Percentiles rank a stretch among this genome's conserved stretches.
These are phyloP conservation scores for Dallia pectoralis DNA, from an alignment of 2,797 vertebrate genomes.

Conservation along the genomic window DNA sequence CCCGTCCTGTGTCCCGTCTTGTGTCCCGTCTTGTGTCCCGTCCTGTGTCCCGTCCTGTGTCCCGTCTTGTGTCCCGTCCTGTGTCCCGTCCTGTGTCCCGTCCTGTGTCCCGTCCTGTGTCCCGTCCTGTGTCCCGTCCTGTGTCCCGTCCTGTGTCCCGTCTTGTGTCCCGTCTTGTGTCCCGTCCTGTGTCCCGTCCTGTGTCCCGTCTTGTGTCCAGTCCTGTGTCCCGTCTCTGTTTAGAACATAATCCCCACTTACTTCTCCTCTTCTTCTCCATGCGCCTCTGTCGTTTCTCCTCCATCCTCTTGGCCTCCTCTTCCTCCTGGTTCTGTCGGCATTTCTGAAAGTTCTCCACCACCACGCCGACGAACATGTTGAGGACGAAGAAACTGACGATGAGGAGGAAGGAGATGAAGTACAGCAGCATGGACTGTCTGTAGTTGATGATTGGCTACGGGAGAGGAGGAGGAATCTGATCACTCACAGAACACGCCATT, in stretches of 20 bases:
- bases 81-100: too few relatives aligned
- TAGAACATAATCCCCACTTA: slow-evolving; percentile 66
- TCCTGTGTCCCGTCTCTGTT: not conserved
- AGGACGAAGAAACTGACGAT: slow-evolving; percentile 90
- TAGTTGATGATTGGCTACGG: slow-evolving; percentile 56
- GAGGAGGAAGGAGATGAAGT: slow-evolving; percentile 90
- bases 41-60: too few relatives aligned
- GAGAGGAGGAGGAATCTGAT: not conserved
- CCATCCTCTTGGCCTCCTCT: slow-evolving; percentile 80
- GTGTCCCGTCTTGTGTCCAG: too few relatives aligned
- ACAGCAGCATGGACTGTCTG: slow-evolving; percentile 90
- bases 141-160: too few relatives aligned
- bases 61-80: too few relatives aligned
- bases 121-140: too few relatives aligned
- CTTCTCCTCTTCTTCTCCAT: slow-evolving; percentile 94
- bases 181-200: too few relatives aligned
- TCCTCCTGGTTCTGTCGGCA: slow-evolving; percentile 88
- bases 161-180: too few relatives aligned
- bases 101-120: too few relatives aligned
- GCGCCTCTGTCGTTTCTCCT: slow-evolving; percentile 85
- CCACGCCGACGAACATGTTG: slow-evolving; percentile 90
- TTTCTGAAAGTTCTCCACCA: slow-evolving; percentile 91
- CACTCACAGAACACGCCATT: not conserved
- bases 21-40: too few relatives aligned
- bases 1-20: too few relatives aligned